These are phyloP conservation scores for Podilymbus podiceps DNA, from an alignment of 2,113 vertebrate genomes.

Conservation along the genomic window DNA sequence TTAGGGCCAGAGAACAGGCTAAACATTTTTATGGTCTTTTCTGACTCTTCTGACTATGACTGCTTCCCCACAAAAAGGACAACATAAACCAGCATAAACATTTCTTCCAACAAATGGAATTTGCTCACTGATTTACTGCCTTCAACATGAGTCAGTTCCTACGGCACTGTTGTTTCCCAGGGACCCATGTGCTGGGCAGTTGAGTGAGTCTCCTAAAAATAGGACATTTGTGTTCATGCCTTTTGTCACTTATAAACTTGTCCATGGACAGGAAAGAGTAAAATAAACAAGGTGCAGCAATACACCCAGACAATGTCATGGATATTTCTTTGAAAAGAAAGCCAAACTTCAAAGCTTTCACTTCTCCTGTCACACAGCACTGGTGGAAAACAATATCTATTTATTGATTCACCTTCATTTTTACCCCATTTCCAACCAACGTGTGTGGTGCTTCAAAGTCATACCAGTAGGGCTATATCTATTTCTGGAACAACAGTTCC, in stretches of 20 bases:
- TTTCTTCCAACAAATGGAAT: not conserved
- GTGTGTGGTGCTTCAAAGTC: not conserved
- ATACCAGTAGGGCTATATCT: not conserved
- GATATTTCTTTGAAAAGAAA: conserved; percentile 27
- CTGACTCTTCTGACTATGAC: not conserved
- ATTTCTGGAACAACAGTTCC: conserved; percentile 29
- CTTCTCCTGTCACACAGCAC: not conserved
- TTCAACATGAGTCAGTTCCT: not conserved
- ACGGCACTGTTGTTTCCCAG: not conserved
- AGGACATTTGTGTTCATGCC: not conserved
- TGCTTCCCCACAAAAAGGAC: not conserved
- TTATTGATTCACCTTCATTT: conserved; percentile 43
- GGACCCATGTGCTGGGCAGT: not conserved
- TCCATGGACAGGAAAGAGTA: not conserved
- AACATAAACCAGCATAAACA: not conserved
- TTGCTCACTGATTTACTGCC: not conserved
- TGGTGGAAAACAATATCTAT: conserved; percentile 17
- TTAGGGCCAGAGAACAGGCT: not conserved
- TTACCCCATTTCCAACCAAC: not conserved
- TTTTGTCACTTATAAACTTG: not conserved
- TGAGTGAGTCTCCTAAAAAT: not conserved
- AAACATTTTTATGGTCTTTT: not conserved
- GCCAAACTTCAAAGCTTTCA: conserved; percentile 28
- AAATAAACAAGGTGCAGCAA: not conserved
- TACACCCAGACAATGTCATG: not conserved